These are phyloP conservation scores for Platysternon megacephalum DNA, from an alignment of 2,113 vertebrate genomes.

Conservation along the genomic window DNA sequence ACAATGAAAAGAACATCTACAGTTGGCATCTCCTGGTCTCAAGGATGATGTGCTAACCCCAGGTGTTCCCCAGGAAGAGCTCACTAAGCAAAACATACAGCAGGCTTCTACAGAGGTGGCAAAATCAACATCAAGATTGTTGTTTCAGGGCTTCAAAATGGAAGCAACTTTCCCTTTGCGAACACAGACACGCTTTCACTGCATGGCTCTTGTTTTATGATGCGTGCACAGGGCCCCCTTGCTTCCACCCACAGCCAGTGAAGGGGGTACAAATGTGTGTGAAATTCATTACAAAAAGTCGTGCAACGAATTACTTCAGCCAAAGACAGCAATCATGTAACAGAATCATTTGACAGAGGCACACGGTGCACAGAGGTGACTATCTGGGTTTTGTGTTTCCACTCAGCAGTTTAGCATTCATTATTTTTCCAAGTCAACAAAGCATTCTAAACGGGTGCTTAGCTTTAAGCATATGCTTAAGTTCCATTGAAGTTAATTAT, in stretches of 20 bases:
- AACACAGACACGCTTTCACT: background rate
- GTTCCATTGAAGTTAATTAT: background rate
- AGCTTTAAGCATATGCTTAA: background rate
- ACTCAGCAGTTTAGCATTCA: background rate
- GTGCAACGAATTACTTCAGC: background rate
- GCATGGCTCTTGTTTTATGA: background rate
- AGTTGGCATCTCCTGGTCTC: background rate
- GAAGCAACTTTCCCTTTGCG: background rate
- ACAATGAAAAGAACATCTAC: background rate
- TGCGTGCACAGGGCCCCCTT: background rate
- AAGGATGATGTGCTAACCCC: background rate
- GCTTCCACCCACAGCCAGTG: background rate
- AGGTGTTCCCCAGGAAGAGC: background rate
- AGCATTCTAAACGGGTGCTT: background rate
- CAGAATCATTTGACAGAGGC: background rate
- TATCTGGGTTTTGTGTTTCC: background rate
- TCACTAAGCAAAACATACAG: background rate
- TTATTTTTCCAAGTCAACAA: background rate
- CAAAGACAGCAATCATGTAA: background rate
- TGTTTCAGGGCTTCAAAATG: background rate
- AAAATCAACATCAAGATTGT: background rate
- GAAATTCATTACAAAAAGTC: background rate
- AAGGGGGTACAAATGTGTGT: background rate
- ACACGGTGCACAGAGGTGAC: background rate
- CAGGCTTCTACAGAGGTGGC: background rate